Evolutionary conservation across 1,140 invertebrate genomes (phyloP).

Genomic region (Ericerus pela): DNA sequence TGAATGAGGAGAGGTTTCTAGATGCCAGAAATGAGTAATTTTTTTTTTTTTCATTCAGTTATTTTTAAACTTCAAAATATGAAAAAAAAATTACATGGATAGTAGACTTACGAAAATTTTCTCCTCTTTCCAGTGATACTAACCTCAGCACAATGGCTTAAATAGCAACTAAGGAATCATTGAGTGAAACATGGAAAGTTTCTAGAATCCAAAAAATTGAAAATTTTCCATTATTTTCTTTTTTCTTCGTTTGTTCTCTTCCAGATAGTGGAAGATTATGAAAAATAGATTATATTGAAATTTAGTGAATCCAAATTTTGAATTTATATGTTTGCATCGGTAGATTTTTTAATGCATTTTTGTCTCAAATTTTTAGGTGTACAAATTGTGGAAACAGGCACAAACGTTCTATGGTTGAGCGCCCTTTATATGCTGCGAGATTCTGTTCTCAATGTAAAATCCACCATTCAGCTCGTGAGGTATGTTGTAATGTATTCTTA

Average conservation of each 20-base stretch:
- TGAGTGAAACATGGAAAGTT: too few relatives aligned
- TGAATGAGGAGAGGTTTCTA: too few relatives aligned
- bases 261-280: too few relatives aligned
- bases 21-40: too few relatives aligned
- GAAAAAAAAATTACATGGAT: too few relatives aligned
- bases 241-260: neutral
- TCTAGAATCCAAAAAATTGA: too few relatives aligned
- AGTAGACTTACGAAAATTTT: too few relatives aligned
- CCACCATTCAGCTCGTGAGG: conserved; percentile 79
- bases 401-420: conserved; percentile 61
- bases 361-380: conserved; percentile 37
- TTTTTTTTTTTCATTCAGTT: too few relatives aligned
- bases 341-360: neutral
- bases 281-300: too few relatives aligned
- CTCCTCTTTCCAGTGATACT: too few relatives aligned
- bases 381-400: conserved; percentile 82
- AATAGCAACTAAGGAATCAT: too few relatives aligned
- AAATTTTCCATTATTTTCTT: neutral
- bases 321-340: neutral
- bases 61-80: neutral
- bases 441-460: conserved; percentile 81
- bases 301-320: neutral
- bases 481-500: conserved; percentile 28
- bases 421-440: conserved; percentile 75
- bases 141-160: too few relatives aligned